Conservation (phyloP, 30 jellyfish, hydroid and myxozoan species). For the Aurelia coerulea region DNA sequence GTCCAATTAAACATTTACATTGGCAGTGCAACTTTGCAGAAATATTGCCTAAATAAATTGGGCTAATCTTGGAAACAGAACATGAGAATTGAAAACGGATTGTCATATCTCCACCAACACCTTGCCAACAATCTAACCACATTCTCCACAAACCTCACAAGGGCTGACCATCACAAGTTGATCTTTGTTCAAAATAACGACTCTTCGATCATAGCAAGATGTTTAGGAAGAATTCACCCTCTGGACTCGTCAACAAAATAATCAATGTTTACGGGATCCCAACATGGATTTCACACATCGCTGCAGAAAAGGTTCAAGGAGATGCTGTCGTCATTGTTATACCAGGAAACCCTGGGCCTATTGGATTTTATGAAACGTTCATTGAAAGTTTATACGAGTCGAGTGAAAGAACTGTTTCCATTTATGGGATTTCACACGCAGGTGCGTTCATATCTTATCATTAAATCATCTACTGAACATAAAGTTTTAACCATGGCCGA, state of each 20-base stretch:
- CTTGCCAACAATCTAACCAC: too few species aligned
- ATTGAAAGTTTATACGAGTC: constrained; percentile 38
- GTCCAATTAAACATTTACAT: too few species aligned
- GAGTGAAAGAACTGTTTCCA: constrained; percentile 29
- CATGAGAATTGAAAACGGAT: too few species aligned
- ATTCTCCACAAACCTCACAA: too few species aligned
- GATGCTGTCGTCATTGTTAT: constrained; percentile 46
- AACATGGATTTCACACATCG: constrained; percentile 62
- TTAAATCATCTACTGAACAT: neutral
- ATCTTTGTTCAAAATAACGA: too few species aligned
- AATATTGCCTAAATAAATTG: too few species aligned
- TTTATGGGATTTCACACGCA: constrained; percentile 74
- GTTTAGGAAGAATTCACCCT: constrained; percentile 9
- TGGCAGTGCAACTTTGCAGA: too few species aligned
- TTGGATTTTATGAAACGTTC: constrained; percentile 67
- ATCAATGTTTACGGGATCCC: constrained; percentile 51
- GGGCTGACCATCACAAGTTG: too few species aligned
- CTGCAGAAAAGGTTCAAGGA: neutral
- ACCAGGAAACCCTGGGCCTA: constrained; percentile 87
- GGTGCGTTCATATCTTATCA: constrained; percentile 17
- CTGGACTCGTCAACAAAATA: constrained; percentile 41
- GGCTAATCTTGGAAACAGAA: too few species aligned
- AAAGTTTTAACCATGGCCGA: neutral
- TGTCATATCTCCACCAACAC: too few species aligned
- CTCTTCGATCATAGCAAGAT: neutral